Evolutionary conservation across 2,113 vertebrate genomes (phyloP).

Genomic region (Solea solea): DNA sequence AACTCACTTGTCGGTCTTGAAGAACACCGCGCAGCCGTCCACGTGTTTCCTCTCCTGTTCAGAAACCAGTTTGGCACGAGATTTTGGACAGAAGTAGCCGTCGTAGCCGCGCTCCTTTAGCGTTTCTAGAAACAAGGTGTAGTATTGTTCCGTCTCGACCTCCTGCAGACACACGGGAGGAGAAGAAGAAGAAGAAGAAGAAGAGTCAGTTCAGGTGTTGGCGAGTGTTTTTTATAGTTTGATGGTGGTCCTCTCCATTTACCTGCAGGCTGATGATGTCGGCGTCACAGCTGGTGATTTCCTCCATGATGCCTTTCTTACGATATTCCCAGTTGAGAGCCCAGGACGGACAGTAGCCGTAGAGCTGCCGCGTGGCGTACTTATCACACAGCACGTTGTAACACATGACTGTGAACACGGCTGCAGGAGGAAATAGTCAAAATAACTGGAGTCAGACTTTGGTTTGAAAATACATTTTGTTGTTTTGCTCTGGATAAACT

Average conservation of each 20-base stretch:
- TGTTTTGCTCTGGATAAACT: no score
- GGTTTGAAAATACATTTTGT: no score
- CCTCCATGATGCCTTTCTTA: conserved; percentile 99
- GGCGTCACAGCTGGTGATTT: conserved; percentile 95
- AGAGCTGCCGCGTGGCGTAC: conserved; percentile 98
- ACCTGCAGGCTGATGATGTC: conserved; percentile 92
- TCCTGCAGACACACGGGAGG: conserved; percentile 81
- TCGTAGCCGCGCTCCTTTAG: conserved; percentile 96
- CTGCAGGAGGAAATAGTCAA: conserved; percentile 66
- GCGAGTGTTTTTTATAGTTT: neutral
- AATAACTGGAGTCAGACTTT: no score
- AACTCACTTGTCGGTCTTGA: conserved; percentile 95
- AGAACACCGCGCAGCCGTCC: conserved; percentile 98
- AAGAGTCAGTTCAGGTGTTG: no score
- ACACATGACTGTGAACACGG: conserved; percentile 98
- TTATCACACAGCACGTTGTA: conserved; percentile 99
- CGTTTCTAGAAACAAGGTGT: conserved; percentile 94
- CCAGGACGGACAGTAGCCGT: conserved; percentile 99
- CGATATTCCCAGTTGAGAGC: conserved; percentile 98
- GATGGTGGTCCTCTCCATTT: neutral
- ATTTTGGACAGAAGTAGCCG: conserved; percentile 98
- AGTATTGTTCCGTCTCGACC: conserved; percentile 99
- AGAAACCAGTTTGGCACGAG: conserved; percentile 98
- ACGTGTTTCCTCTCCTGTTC: conserved; percentile 98
- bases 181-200: neutral